A percentile compares a stretch with the other conserved stretches of the same genome.
phyloP scores from a whole-genome alignment of 2,113 vertebrate genomes.

The Elgaria multicarinata region DNA sequence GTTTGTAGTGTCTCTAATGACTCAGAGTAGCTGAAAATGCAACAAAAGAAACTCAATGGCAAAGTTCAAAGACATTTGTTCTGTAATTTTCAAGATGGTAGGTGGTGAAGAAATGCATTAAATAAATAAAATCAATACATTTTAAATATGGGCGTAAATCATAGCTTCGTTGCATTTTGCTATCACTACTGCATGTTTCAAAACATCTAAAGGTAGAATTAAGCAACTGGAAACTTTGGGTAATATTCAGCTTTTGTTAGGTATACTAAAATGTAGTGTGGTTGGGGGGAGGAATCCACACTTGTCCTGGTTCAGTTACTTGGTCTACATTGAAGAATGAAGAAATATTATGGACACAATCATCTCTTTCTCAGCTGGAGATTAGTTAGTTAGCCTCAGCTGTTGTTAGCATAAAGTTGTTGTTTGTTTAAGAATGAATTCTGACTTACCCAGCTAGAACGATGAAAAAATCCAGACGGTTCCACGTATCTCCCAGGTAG shows the following conservation, averaged over 20 bases:
- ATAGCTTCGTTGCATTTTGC: not conserved
- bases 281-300: too few relatives aligned
- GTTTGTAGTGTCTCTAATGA: slow-evolving; percentile 1
- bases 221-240: not conserved
- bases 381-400: not conserved
- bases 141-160: not conserved
- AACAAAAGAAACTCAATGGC: not conserved
- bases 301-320: not conserved
- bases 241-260: not conserved
- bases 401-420: not conserved
- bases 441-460: slow-evolving; percentile 93
- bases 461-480: slow-evolving; percentile 98
- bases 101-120: not conserved
- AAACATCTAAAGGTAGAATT: not conserved
- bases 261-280: fast-evolving
- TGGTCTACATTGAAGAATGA: not conserved
- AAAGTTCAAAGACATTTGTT: not conserved
- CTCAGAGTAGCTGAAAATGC: not conserved
- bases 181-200: not conserved
- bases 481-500: slow-evolving; percentile 99
- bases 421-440: not conserved
- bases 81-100: not conserved
- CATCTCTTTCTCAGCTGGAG: not conserved
- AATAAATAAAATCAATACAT: not conserved
- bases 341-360: not conserved